These are phyloP conservation scores for Phenacoccus solenopsis DNA, from an alignment of 1,140 invertebrate species.

Conservation along the genomic window DNA sequence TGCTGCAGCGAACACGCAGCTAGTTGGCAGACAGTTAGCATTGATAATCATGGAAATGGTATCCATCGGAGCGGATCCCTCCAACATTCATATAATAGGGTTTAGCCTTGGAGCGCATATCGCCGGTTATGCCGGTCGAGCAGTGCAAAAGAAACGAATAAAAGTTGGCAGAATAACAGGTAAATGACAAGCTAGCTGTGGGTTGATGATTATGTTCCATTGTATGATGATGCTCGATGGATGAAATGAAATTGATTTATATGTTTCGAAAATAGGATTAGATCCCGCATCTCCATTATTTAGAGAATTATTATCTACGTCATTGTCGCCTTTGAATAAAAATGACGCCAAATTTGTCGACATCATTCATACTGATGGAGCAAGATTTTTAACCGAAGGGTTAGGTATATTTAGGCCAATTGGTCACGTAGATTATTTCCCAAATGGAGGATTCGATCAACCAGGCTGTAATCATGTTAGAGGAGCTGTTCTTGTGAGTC, in stretches of 20 bases:
- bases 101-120: conserved; percentile 68
- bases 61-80: conserved; percentile 33
- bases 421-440: conserved; percentile 58
- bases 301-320: conserved; percentile 38
- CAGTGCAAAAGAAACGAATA: conserved; percentile 40
- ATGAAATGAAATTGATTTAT: not conserved
- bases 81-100: conserved; percentile 53
- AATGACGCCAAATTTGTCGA: conserved; percentile 40
- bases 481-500: conserved; percentile 39
- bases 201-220: no score
- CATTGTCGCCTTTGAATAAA: conserved; percentile 31
- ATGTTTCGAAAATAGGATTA: conserved; percentile 36
- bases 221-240: not conserved
- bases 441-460: conserved; percentile 56
- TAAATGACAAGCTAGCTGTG: conserved; percentile 24
- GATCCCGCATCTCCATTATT: conserved; percentile 59
- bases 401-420: conserved; percentile 36
- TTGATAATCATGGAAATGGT: conserved; percentile 37
- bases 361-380: conserved; percentile 39
- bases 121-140: conserved; percentile 53
- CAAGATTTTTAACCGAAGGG: conserved; percentile 30
- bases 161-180: conserved; percentile 55
- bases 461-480: conserved; percentile 48
- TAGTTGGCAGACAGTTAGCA: conserved; percentile 48
- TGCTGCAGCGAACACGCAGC: conserved; percentile 48